Evolutionary conservation across 2,888 invertebrate species (phyloP).

Genomic region (Pseudanteris insignis): DNA sequence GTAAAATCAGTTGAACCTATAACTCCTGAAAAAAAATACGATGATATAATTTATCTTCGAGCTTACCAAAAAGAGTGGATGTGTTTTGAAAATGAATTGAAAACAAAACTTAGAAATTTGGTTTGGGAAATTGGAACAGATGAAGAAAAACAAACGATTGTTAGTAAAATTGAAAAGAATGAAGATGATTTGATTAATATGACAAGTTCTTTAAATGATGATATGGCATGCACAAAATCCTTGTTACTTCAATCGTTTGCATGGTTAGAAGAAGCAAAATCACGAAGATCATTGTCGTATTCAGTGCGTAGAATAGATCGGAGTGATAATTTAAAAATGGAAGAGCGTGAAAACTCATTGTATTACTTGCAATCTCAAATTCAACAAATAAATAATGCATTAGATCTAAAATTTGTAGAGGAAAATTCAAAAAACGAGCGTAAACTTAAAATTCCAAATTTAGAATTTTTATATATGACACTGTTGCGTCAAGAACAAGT

Average conservation of each 20-base stretch:
- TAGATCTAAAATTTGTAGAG: conserved; percentile 82
- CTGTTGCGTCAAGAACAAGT: conserved; percentile 79
- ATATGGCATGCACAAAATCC: conserved; percentile 71
- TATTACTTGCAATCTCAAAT: conserved; percentile 81
- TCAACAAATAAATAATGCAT: conserved; percentile 74
- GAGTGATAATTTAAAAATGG: conserved; percentile 74
- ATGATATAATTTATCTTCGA: conserved; percentile 54
- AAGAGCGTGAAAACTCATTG: conserved; percentile 75
- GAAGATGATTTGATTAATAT: conserved; percentile 73
- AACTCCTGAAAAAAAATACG: conserved; percentile 50
- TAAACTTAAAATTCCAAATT: conserved; percentile 73
- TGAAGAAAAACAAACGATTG: conserved; percentile 69
- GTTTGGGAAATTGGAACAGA: conserved; percentile 69
- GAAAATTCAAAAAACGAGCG: conserved; percentile 54
- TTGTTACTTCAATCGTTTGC: conserved; percentile 69
- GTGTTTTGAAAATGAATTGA: conserved; percentile 60
- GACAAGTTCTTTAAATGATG: conserved; percentile 70
- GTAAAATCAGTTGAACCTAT: conserved; percentile 41
- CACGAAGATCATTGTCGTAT: conserved; percentile 64
- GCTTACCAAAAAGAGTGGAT: conserved; percentile 58
- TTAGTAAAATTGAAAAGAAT: conserved; percentile 68
- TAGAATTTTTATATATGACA: conserved; percentile 83
- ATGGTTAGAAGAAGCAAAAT: conserved; percentile 71
- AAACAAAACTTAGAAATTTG: conserved; percentile 50
- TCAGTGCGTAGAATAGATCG: conserved; percentile 69